Evolutionary conservation across 2,113 vertebrate genomes (phyloP).

Genomic region (Poecile atricapillus): DNA sequence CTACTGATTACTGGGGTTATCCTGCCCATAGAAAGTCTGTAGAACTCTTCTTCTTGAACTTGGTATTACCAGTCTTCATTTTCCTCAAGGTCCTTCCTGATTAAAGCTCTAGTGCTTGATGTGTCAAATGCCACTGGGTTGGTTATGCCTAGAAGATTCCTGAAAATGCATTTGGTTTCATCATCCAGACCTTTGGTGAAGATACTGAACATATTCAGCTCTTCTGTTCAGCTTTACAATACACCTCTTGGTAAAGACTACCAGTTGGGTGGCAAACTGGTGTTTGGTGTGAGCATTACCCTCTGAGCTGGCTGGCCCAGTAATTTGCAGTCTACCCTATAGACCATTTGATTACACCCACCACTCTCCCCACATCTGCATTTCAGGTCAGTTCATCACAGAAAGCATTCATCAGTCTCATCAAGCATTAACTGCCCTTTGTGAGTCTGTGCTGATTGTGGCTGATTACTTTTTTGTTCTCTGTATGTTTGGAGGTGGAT

Average conservation of each 20-base stretch:
- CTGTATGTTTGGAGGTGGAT: neutral
- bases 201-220: neutral
- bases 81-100: neutral
- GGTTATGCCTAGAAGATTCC: neutral
- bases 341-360: slow-evolving; percentile 10
- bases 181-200: neutral
- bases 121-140: neutral
- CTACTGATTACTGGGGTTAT: neutral
- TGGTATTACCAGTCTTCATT: neutral
- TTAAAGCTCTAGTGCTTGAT: neutral
- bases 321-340: neutral
- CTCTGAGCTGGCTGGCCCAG: neutral
- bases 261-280: neutral
- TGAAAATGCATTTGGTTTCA: neutral
- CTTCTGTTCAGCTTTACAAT: neutral
- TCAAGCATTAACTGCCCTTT: neutral
- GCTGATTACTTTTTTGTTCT: neutral
- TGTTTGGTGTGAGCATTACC: neutral
- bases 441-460: neutral
- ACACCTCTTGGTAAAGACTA: neutral
- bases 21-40: neutral
- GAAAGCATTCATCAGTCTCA: neutral
- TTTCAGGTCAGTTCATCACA: neutral
- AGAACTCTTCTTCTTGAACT: neutral
- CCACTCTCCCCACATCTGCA: neutral